Percentiles rank a stretch among this genome's conserved stretches.
These are phyloP conservation scores for Andinoacara biseriatus DNA, from an alignment of 2,113 vertebrate species.

Conservation along the genomic window DNA sequence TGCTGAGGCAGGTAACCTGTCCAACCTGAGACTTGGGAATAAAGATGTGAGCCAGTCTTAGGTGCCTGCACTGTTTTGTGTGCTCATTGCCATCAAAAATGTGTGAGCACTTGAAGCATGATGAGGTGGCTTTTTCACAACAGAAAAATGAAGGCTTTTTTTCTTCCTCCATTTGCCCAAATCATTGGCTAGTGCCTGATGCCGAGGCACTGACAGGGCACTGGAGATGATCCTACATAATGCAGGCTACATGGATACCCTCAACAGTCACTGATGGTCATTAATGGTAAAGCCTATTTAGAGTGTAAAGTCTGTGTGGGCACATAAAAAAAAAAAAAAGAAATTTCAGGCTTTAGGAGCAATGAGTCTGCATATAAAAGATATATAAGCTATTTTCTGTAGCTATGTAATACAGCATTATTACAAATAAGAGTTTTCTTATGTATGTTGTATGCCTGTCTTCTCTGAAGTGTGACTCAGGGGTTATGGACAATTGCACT, in stretches of 20 bases:
- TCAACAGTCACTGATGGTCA: neutral
- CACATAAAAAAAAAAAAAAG: neutral
- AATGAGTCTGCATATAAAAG: constrained; percentile 13
- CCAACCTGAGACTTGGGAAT: constrained; percentile 11
- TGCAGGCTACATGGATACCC: neutral
- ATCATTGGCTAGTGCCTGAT: neutral
- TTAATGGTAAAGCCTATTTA: constrained; percentile 9
- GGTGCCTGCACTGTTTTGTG: neutral
- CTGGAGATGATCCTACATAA: neutral
- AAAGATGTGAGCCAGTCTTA: constrained; percentile 6
- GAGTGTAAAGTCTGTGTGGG: constrained; percentile 33
- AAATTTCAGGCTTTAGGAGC: neutral
- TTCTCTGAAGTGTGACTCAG: constrained; percentile 96
- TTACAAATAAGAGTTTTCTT: constrained; percentile 55
- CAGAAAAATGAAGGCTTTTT: neutral
- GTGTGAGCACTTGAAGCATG: neutral
- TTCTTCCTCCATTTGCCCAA: constrained; percentile 17
- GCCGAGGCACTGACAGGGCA: neutral
- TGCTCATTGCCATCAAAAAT: neutral
- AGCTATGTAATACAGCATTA: constrained; percentile 56
- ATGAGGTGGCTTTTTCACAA: neutral
- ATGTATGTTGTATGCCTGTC: constrained; percentile 77
- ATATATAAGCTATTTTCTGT: constrained; percentile 25
- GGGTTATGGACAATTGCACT: constrained; percentile 88
- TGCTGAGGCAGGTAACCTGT: neutral